Evolutionary conservation across 2,113 vertebrate genomes (phyloP), one percentile per base, ranked within the genome.

Genomic region (Kobus ellipsiprymnus): DNA sequence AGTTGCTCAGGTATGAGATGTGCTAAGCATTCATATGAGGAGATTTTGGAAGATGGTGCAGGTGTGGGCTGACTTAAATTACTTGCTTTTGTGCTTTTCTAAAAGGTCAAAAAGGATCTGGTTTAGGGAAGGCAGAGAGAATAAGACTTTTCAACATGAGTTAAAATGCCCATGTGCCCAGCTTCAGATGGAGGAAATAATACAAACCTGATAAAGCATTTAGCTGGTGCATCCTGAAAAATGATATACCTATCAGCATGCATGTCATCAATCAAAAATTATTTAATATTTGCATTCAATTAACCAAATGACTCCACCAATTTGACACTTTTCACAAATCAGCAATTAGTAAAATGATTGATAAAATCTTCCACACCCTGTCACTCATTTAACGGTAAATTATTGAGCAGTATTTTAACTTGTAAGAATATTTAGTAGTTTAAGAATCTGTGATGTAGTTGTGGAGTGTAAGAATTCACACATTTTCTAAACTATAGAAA

Each of bases 1-100:
- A 94, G 90, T 33, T 87, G 86, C 85, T 91, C 44, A 15, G 83
- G 40, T 67, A 60, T 36, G 87, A 89, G 52, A 54, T 59, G 78
- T 55, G 59, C 60, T 57, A 81, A 96, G 62, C 90, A 40, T 97
- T 59, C 92, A 21, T 44, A 54, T 54, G 84, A 91, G 81, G 44
- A 48, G 71, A 80, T 12, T 93, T 98, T 89, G 91, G 96, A 82
- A 89, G 86, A 91, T 46, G 52, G 92, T 83, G 94, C 97, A 98
- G 97, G 97, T 97, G 97, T 94, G 94, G 86, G 94, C 83, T 93
- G 97, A 97, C 97, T 98, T 96, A 92, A 96, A 95, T 97, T 96
- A 97, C 95, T 97, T 46, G 77, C 84, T 50, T 95, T 96, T 94
- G 92, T 98, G 92, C 81, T 94, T 95, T 96, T 90, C 91, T 87